Conservation (phyloP, 2,797 vertebrate species). For the Sebastiscus tertius region DNA sequence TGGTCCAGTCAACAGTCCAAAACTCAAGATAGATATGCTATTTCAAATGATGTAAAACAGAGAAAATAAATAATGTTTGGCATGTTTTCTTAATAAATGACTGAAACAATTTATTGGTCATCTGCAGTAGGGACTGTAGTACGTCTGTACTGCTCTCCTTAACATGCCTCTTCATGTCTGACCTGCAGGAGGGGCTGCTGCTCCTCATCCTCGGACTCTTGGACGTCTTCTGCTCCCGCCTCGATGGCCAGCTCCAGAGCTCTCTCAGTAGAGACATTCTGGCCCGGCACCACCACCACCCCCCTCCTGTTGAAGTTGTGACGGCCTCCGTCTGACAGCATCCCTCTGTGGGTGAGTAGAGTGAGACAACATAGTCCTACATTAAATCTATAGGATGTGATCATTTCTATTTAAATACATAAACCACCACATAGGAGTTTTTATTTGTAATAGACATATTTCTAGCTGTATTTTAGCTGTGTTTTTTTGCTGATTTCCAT, state of each 20-base stretch:
- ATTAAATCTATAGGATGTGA: not conserved
- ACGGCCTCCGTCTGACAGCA: constrained; percentile 81
- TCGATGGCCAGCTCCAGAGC: constrained; percentile 92
- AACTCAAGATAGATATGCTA: not conserved
- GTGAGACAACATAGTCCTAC: not conserved
- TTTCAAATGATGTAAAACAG: not conserved
- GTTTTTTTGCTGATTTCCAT: not conserved
- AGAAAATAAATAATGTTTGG: not conserved
- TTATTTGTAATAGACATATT: not conserved
- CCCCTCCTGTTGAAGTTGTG: constrained; percentile 87
- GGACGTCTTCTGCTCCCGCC: constrained; percentile 89
- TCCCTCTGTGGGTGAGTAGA: constrained; percentile 77
- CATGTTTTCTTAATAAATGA: not conserved
- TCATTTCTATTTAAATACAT: not conserved
- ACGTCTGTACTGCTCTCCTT: not conserved
- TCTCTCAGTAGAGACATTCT: constrained; percentile 79
- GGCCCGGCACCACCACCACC: constrained; percentile 78
- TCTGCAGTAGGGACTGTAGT: not conserved
- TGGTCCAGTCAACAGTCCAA: not conserved
- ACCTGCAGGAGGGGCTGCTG: constrained; percentile 85
- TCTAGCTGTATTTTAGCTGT: not conserved
- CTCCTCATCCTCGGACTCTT: constrained; percentile 87
- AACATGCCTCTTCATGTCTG: constrained; percentile 7
- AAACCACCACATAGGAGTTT: not conserved
- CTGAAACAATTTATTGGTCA: not conserved